These are phyloP conservation scores for Amphipoea oculea DNA, from an alignment of 2,888 invertebrate species.

Conservation along the genomic window DNA sequence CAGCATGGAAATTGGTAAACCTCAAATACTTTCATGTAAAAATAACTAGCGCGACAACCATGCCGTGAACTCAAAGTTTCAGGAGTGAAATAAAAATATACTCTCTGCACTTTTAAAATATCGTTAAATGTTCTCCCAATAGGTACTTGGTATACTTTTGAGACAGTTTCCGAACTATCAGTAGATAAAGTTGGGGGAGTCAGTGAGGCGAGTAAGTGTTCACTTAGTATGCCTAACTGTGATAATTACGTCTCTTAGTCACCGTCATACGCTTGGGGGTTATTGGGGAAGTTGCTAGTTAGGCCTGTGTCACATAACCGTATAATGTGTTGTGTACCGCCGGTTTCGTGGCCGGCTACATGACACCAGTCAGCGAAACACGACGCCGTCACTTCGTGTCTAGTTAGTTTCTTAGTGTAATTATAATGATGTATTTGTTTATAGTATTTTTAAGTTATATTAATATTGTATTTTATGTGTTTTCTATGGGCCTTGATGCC, in stretches of 20 bases:
- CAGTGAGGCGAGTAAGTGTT: constrained; percentile 57
- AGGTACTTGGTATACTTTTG: constrained; percentile 41
- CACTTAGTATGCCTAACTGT: constrained; percentile 57
- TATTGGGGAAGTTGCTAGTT: constrained; percentile 54
- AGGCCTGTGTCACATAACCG: constrained; percentile 19
- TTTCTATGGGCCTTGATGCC: too few species aligned
- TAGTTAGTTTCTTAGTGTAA: too few species aligned
- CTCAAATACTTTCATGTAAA: constrained; percentile 10
- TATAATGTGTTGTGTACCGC: too few species aligned
- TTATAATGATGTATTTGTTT: too few species aligned
- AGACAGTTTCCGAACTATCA: constrained; percentile 52
- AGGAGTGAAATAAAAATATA: constrained; percentile 13
- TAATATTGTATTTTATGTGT: too few species aligned
- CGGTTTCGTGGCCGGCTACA: too few species aligned
- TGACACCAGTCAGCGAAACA: too few species aligned
- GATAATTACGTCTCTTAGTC: constrained; percentile 58
- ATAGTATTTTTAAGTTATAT: too few species aligned
- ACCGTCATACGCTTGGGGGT: constrained; percentile 37
- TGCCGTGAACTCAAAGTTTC: constrained; percentile 13
- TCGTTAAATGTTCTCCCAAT: constrained; percentile 48
- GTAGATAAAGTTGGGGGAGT: constrained; percentile 46
- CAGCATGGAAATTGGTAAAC: constrained; percentile 2
- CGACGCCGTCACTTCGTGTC: too few species aligned
- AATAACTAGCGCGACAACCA: neutral
- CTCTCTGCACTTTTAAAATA: constrained; percentile 43